Percentiles rank a stretch among this genome's conserved stretches.
Conservation (phyloP, 2,888 invertebrate genomes). For the Ditula angustiorana region DNA sequence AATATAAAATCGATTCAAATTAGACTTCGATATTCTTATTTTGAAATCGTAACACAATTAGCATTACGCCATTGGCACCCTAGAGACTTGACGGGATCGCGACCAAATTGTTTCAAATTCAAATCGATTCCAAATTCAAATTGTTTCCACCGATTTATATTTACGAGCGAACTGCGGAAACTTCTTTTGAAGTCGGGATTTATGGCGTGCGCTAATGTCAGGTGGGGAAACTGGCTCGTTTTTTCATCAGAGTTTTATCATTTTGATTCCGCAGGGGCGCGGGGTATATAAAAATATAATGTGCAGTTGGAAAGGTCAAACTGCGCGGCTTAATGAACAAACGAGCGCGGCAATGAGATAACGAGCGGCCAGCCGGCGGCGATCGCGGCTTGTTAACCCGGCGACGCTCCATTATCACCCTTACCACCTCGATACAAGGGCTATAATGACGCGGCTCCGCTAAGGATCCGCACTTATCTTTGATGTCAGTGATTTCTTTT, state of each 20-base stretch:
- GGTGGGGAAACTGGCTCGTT: background rate
- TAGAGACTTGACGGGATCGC: background rate
- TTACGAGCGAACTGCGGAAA: background rate
- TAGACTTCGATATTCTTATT: no score
- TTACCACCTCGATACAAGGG: background rate
- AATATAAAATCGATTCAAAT: no score
- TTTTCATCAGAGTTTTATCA: slow-evolving; percentile 25
- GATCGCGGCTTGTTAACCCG: slow-evolving; percentile 19
- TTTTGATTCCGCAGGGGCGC: slow-evolving; percentile 8
- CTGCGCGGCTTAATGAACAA: slow-evolving; percentile 37
- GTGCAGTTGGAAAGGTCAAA: slow-evolving; percentile 36
- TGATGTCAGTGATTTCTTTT: slow-evolving; percentile 39
- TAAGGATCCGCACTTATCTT: slow-evolving; percentile 33
- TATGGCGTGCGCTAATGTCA: slow-evolving; percentile 13
- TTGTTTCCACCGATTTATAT: slow-evolving; percentile 9
- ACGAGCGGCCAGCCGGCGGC: slow-evolving; percentile 32
- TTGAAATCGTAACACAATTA: background rate
- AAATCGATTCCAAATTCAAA: slow-evolving; percentile 1
- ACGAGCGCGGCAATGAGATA: slow-evolving; percentile 39
- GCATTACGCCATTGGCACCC: background rate
- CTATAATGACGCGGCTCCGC: background rate
- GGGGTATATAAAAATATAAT: slow-evolving; percentile 35
- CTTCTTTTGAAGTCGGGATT: slow-evolving; percentile 23
- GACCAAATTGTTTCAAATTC: slow-evolving; percentile 10
- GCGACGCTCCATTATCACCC: slow-evolving; percentile 6